Base-by-base conservation (phyloP, 2,113 vertebrate species). In the Boleophthalmus pectinirostris region DNA sequence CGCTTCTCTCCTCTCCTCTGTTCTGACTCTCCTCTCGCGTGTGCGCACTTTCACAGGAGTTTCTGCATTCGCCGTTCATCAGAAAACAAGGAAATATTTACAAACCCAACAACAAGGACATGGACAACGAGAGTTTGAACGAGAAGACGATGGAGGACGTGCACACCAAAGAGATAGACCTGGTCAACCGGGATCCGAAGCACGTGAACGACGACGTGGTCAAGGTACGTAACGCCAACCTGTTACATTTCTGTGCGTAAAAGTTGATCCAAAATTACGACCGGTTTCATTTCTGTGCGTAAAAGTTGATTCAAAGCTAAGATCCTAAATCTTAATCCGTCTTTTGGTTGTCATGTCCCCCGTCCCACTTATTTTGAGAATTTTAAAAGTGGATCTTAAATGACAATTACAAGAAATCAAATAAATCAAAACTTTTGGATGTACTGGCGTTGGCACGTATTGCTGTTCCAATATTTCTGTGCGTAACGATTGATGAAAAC, bases 1-100 rank as follows among this genome's bases (percentile, higher is more conserved):
- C 72, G 75, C 73, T 29, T 80, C 72, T 75, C 70, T 69, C 81
- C 77, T 64, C 61, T 69, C 51, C 18, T 33, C 25, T 15, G 24
- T 24, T 14, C 35, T 81, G 69, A 75, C 72, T 72, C 81, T 77
- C 63, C 61, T 68, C 54, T 78, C 49, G 45, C 33, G 14, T 84
- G 83, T 85, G 70, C 72, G 24, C 73, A 85, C 15, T n/a, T 66
- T 69, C 70, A 69, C 93, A 98, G 97, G 96, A 95, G 85, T 96
- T 96, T 91, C 84, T 94, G 68, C 96, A 97, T 74, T 93, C 96
- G 10, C 94, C 95, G 56, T 97, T 97, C 90, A 91, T 96, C 85
- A 91, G 97, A 89, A 96, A 99, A 75, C 95, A 98, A 90, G 98
- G 98, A 82, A 99, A 99, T 92, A 99, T 99, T 85, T 99, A 99